Conservation (phyloP, 1,140 invertebrate species). For the Psilanteris sp. region DNA sequence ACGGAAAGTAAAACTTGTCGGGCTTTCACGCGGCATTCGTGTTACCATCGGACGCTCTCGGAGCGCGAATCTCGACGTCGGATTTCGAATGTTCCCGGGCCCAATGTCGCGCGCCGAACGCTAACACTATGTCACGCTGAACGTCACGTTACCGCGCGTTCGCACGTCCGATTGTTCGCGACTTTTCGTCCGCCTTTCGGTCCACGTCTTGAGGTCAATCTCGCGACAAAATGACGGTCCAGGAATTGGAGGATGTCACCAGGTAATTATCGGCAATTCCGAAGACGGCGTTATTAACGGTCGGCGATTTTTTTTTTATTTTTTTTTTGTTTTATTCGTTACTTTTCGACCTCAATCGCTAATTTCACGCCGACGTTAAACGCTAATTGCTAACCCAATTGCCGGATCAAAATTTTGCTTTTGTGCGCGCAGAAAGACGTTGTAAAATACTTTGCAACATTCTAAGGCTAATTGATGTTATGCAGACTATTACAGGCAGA, state of each 20-base stretch:
- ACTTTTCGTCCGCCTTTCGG: not conserved
- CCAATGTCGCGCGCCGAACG: not conserved
- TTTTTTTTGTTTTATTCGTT: too few relatives aligned
- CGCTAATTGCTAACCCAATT: too few relatives aligned
- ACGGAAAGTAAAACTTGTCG: constrained; percentile 65
- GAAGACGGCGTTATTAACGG: too few relatives aligned
- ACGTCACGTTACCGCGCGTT: not conserved
- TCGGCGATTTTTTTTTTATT: too few relatives aligned
- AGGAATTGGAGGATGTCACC: constrained; percentile 37
- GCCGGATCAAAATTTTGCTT: too few relatives aligned
- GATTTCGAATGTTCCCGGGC: constrained; percentile 26
- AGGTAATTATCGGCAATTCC: constrained; percentile 32
- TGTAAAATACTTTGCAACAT: too few relatives aligned
- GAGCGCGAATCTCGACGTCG: constrained; percentile 34
- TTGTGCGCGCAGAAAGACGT: too few relatives aligned
- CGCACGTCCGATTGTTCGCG: not conserved
- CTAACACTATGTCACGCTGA: constrained; percentile 7
- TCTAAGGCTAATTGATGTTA: too few relatives aligned
- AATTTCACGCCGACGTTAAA: too few relatives aligned
- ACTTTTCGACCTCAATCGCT: too few relatives aligned
- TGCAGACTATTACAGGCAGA: too few relatives aligned
- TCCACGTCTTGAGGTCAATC: not conserved
- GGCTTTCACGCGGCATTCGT: constrained; percentile 46
- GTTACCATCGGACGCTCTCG: constrained; percentile 35
- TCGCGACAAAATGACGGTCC: constrained; percentile 9